Evolutionary conservation across 2,797 vertebrate species (phyloP).

Genomic region (Ambastaia sidthimunki): DNA sequence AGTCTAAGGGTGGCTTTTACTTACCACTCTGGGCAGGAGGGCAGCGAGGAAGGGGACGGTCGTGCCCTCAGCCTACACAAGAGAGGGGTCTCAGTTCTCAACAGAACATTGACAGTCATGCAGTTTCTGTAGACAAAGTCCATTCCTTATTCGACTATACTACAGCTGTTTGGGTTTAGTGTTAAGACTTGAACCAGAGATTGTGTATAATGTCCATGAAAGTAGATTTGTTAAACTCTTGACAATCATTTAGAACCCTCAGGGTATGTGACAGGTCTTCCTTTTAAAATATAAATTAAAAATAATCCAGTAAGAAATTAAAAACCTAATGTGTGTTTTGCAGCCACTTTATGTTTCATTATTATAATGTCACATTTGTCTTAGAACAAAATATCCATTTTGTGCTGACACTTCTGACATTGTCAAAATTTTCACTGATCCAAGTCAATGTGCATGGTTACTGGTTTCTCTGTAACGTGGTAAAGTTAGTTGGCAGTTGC

Average conservation of each 20-base stretch:
- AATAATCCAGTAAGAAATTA: not conserved
- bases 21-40: conserved; percentile 81
- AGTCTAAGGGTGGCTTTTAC: conserved; percentile 86
- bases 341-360: conserved; percentile 4
- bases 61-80: conserved; percentile 66
- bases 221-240: conserved; percentile 50
- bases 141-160: conserved; percentile 90
- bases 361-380: not conserved
- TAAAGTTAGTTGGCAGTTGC: not conserved
- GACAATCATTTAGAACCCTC: conserved; percentile 71
- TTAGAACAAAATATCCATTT: not conserved
- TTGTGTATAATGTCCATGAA: conserved; percentile 11
- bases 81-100: conserved; percentile 65
- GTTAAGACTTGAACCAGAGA: not conserved
- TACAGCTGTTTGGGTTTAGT: conserved; percentile 95
- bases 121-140: conserved; percentile 70
- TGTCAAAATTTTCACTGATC: not conserved
- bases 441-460: conserved; percentile 2
- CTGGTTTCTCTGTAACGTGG: conserved; percentile 9
- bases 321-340: conserved; percentile 10
- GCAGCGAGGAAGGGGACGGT: conserved; percentile 75
- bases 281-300: conserved; percentile 26
- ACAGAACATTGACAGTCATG: conserved; percentile 68
- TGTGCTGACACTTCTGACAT: not conserved
- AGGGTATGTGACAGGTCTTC: conserved; percentile 52